Conservation (phyloP, 2,797 vertebrate species). For the Gymnoscopelus microlampas region DNA sequence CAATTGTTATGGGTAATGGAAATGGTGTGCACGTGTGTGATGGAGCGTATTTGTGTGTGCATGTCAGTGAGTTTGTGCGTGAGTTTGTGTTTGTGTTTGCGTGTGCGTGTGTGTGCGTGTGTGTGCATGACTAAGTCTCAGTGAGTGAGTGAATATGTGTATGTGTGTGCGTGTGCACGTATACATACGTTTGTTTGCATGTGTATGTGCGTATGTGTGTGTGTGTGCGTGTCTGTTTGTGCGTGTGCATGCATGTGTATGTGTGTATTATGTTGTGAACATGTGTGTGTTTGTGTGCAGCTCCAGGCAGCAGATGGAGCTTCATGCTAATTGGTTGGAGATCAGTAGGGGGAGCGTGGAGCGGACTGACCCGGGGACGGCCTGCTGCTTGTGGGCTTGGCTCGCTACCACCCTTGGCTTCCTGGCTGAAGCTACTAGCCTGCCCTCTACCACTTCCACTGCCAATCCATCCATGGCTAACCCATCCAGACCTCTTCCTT, state of each 20-base stretch:
- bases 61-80: constrained; percentile 14
- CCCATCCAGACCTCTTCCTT: constrained; percentile 13
- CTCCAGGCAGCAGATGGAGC: constrained; percentile 76
- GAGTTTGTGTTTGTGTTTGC: constrained; percentile 20
- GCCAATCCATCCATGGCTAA: constrained; percentile 47
- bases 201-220: not conserved
- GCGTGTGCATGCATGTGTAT: not conserved
- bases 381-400: constrained; percentile 56
- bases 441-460: constrained; percentile 56
- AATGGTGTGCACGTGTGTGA: constrained; percentile 22
- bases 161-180: not conserved
- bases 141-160: constrained; percentile 9
- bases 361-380: constrained; percentile 66
- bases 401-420: constrained; percentile 62
- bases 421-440: constrained; percentile 33
- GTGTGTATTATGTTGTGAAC: constrained; percentile 11
- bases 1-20: constrained; percentile 76
- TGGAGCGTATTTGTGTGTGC: constrained; percentile 21
- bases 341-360: constrained; percentile 72
- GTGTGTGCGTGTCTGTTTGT: constrained; percentile 9
- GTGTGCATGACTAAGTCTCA: not conserved
- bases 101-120: constrained; percentile 34
- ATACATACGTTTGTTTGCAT: not conserved
- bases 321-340: constrained; percentile 74
- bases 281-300: constrained; percentile 12